A percentile compares a stretch with the other conserved stretches of the same genome.
phyloP scores from a whole-genome alignment of 2,888 invertebrate species.

The Lepetodrilus schrolli region DNA sequence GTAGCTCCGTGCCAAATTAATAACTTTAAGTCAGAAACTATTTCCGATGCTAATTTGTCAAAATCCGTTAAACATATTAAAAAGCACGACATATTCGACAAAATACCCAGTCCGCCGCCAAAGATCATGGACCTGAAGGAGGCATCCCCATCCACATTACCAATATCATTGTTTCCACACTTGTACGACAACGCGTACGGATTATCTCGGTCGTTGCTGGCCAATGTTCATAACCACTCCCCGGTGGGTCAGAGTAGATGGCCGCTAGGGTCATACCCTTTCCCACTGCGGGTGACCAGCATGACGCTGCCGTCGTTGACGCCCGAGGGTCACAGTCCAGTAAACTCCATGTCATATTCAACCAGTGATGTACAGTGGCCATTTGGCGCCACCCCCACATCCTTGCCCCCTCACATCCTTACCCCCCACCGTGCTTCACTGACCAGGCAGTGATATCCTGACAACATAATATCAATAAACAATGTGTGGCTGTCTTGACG shows the following conservation, averaged over 20 bases:
- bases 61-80: background rate
- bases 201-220: conserved; percentile 32
- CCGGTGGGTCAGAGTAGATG: background rate
- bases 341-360: conserved; percentile 5
- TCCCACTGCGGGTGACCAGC: conserved; percentile 21
- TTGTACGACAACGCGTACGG: conserved; percentile 44
- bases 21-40: too few species aligned
- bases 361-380: background rate
- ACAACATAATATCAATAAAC: too few species aligned
- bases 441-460: too few species aligned
- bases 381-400: background rate
- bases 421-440: background rate
- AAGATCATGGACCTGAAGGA: conserved; percentile 68
- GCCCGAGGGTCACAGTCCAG: background rate
- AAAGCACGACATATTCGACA: conserved; percentile 68
- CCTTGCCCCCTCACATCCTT: background rate
- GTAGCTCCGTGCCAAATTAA: background rate
- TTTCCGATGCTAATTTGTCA: background rate
- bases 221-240: background rate
- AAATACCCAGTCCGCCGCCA: conserved; percentile 71
- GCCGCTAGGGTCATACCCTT: background rate
- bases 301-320: background rate
- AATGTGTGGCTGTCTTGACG: too few species aligned
- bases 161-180: conserved; percentile 53
- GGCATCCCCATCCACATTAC: conserved; percentile 52